phyloP scores from a whole-genome alignment of 2,888 invertebrate species.

The Scaptomyza cyrtandrae region DNA sequence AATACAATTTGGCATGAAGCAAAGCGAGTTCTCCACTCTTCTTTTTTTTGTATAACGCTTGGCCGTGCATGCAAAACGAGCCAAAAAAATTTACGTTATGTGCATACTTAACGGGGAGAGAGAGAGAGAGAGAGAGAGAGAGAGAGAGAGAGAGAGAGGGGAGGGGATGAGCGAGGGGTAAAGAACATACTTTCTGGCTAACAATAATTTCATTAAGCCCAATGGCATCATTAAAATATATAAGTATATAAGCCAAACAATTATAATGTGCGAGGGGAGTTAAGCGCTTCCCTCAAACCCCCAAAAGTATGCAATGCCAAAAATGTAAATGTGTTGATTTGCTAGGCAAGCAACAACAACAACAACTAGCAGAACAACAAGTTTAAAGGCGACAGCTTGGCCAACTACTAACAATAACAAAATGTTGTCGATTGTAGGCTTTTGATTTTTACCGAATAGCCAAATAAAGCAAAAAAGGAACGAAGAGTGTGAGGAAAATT shows the following conservation, averaged over 20 bases:
- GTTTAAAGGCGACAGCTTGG: slow-evolving; percentile 64
- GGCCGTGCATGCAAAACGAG: slow-evolving; percentile 56
- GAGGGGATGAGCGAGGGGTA: background rate
- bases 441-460: slow-evolving; percentile 32
- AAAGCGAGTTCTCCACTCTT: background rate
- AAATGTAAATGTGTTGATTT: slow-evolving; percentile 63
- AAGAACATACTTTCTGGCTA: slow-evolving; percentile 32
- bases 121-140: background rate
- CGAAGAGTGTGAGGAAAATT: slow-evolving; percentile 35
- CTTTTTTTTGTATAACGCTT: background rate
- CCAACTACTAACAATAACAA: slow-evolving; percentile 44
- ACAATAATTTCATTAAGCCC: slow-evolving; percentile 80
- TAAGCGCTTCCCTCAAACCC: background rate
- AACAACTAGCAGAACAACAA: slow-evolving; percentile 9
- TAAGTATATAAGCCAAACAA: slow-evolving; percentile 66
- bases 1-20: no score
- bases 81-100: slow-evolving; percentile 56
- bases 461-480: background rate
- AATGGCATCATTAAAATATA: slow-evolving; percentile 78
- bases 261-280: slow-evolving; percentile 62
- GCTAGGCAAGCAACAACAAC: slow-evolving; percentile 11
- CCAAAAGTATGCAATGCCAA: slow-evolving; percentile 57
- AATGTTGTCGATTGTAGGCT: slow-evolving; percentile 28
- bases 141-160: background rate
- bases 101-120: slow-evolving; percentile 63